phyloP scores from a whole-genome alignment of 2,113 vertebrate species.

The Oriolus oriolus region DNA sequence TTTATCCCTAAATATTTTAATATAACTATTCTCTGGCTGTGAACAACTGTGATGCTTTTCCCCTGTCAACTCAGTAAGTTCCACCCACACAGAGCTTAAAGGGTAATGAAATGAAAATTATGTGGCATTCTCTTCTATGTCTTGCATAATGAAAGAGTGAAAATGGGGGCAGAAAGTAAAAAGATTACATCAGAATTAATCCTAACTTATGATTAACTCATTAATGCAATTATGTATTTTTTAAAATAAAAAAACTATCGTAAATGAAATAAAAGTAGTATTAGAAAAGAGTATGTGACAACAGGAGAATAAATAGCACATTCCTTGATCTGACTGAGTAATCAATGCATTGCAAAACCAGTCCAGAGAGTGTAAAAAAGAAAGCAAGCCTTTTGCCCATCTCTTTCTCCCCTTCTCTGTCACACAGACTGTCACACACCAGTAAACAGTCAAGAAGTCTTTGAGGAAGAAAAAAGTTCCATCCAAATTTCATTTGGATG shows the following conservation, averaged over 20 bases:
- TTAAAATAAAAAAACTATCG: neutral
- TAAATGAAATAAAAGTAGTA: neutral
- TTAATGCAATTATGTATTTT: neutral
- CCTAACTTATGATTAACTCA: neutral
- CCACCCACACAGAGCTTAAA: neutral
- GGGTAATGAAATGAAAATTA: neutral
- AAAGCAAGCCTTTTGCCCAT: neutral
- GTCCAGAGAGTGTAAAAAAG: neutral
- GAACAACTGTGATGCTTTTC: neutral
- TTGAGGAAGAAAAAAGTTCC: neutral
- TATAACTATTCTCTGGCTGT: neutral
- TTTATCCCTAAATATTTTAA: neutral
- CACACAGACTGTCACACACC: rapidly evolving
- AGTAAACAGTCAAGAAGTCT: neutral
- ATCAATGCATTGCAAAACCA: neutral
- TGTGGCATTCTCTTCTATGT: neutral
- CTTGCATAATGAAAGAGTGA: neutral
- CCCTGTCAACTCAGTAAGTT: neutral
- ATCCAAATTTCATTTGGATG: neutral
- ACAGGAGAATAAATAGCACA: neutral
- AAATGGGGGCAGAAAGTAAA: neutral
- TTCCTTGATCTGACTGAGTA: neutral
- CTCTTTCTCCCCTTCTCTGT: neutral
- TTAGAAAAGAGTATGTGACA: neutral
- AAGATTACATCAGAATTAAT: neutral